Base-by-base conservation (phyloP, 2,113 vertebrate genomes). In the Antechinus flavipes region DNA sequence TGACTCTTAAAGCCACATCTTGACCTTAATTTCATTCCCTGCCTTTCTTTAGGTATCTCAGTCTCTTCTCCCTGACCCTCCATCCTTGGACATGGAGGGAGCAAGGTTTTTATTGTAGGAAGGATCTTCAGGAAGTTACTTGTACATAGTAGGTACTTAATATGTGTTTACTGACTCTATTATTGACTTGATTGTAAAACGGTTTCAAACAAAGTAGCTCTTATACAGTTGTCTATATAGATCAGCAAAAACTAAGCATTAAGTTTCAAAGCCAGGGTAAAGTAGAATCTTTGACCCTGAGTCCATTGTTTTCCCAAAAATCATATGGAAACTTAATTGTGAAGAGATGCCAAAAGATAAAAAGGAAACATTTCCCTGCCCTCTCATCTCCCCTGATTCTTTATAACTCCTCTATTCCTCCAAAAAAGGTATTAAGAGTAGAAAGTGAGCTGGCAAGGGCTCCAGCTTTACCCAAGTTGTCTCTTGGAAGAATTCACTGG, bases 141-240 rank as follows among this genome's bases (percentile, higher is more conserved):
- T 47, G 68, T 47, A n/a, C n/a, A 19, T 2, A 0, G 50, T 58
- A 46, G 93, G 22, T 56, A 50, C 14, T 94, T 91, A 50, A 10
- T 22, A 35, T 90, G 93, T 94, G 96, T 95, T 93, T 92, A 91
- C 94, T 95, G 92, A 94, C 61, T 93, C 93, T 93, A 89, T 94
- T 0, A 19, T 56, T 54, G 24, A 91, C 68, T 90, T 53, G 11
- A 50, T 10, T 52, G 8, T 52, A 52, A 61, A 61, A 61, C 9
- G 30, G 26, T 30, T 61, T 27, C 10, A 61, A 61, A 61, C 58
- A 61, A 12, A 2, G 27, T 61, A 61, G 26, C 27, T 12, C 84
- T 91, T 96, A 93, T 25, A 56, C 55, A 94, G 94, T 95, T 90
- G 94, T 96, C 95, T 96, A 94, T 52, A 91, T 50, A 54, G 54